Percentiles rank a stretch among this genome's conserved stretches.
Evolutionary conservation across 2,888 invertebrate genomes (phyloP).

Genomic region (Poecilobothrus nobilitatus): DNA sequence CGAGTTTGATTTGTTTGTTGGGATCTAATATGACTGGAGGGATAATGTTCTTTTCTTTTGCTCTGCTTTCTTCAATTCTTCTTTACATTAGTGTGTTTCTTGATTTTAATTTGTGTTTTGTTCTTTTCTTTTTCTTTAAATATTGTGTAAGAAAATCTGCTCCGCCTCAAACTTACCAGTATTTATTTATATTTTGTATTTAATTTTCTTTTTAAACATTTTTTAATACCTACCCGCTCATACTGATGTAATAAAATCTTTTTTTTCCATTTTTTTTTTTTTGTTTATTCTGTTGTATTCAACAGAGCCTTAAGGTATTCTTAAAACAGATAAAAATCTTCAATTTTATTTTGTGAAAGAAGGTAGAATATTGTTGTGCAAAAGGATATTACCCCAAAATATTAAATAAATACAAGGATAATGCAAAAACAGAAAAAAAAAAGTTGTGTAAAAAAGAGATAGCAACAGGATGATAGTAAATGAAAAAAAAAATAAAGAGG

Average conservation of each 20-base stretch:
- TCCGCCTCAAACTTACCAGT: background rate
- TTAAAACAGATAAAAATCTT: slow-evolving; percentile 1
- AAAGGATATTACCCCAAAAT: background rate
- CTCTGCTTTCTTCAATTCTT: background rate
- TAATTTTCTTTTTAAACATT: background rate
- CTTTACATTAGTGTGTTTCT: too few relatives aligned
- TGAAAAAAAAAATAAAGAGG: background rate
- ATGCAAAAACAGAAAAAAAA: too few relatives aligned
- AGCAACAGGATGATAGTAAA: too few relatives aligned
- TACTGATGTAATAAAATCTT: background rate
- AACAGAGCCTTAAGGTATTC: background rate
- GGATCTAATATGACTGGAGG: background rate
- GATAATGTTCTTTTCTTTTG: background rate
- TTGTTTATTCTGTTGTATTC: background rate
- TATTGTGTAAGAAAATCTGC: background rate
- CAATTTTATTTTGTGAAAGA: background rate
- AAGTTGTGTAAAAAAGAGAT: background rate
- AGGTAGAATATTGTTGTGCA: background rate
- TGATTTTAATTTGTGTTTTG: background rate
- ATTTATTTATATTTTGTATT: too few relatives aligned
- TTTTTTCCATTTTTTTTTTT: background rate
- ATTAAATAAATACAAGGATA: background rate
- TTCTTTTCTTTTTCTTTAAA: background rate
- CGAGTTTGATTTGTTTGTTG: too few relatives aligned
- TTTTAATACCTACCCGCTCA: too few relatives aligned